Base-by-base conservation (phyloP, 2,888 invertebrate species). In the Lampropteryx suffumata region DNA sequence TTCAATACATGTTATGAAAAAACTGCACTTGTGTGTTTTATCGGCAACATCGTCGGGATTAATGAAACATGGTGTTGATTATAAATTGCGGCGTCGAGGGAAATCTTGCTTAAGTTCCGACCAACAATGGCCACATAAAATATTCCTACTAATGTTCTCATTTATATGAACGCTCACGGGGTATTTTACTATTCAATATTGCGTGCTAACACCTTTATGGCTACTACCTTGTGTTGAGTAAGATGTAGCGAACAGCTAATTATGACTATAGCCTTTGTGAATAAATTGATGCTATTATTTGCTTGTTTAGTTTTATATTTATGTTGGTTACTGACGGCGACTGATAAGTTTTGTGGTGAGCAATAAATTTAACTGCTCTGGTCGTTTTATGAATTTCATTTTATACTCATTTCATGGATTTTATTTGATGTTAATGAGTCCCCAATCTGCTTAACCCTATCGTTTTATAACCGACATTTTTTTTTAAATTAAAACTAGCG, bases 21-120 rank as follows among this genome's bases (percentile, higher is more conserved):
- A 50, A 43, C 17, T 28, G 33, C 42, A 35, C 37, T 53, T 34
- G 56, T 50, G 44, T 69, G 67, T 66, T 71, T 69, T 73, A 75
- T 78, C 61, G 67, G 60, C 67, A 76, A 33, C 71, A 74, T 61
- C 62, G 64, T 48, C 36, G 54, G 50, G 68, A 76, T 76, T 75
- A 80, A 78, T 78, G 71, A 76, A 77, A 79, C 76, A 76, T 71
- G 70, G 70, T 67, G 63, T 69, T 76, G 79, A 83, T 84, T 84
- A 82, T 82, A 83, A 84, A 81, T 73, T 69, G 71, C 62, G 53
- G 67, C 60, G 67, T 56, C 84, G 30, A 46, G 83, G 85, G 86
- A 85, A 86, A 86, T 86, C 84, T 81, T 65, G 74, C 69, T 75
- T 75, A 82, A 82, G 82, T 80, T 78, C 65, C 63, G 54, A 57